phyloP scores from a whole-genome alignment of 92 coral and sea anemone genomes.

The Umimayanthus chanpuru region DNA sequence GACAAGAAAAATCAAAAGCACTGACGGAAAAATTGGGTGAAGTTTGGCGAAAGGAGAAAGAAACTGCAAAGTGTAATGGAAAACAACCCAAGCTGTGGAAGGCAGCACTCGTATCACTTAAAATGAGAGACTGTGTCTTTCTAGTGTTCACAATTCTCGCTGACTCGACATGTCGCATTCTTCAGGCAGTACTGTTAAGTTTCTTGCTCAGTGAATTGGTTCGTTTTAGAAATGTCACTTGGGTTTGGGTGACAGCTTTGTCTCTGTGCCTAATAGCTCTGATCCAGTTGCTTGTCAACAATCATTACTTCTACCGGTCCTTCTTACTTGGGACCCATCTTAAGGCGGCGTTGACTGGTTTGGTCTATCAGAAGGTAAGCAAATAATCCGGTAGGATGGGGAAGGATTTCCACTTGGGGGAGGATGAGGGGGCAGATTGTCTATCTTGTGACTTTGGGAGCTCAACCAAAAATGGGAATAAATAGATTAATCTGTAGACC shows the following conservation, averaged over 20 bases:
- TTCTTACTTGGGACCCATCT: conserved; percentile 38
- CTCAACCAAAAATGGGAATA: background rate
- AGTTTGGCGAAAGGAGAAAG: conserved; percentile 8
- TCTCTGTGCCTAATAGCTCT: conserved; percentile 28
- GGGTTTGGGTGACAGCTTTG: conserved; percentile 20
- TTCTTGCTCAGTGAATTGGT: conserved; percentile 14
- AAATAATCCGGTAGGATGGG: background rate
- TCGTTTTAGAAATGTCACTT: background rate
- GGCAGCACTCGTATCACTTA: conserved; percentile 7
- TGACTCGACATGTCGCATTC: conserved; percentile 37
- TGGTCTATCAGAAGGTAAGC: conserved; percentile 60
- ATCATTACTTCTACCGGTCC: conserved; percentile 27
- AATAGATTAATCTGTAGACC: too few relatives aligned
- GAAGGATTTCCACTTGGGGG: background rate
- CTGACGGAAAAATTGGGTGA: background rate
- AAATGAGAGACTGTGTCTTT: conserved; percentile 23
- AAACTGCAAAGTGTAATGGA: background rate
- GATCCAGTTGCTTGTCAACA: conserved; percentile 28
- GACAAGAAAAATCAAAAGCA: background rate
- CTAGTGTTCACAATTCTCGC: conserved; percentile 13
- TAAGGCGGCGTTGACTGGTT: conserved; percentile 46
- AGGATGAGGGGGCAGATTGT: background rate
- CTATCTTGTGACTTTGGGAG: background rate
- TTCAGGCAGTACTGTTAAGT: conserved; percentile 28
- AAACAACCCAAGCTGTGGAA: conserved; percentile 26